Conservation (phyloP, 1,140 invertebrate species). For the Neodiprion fabricii region DNA sequence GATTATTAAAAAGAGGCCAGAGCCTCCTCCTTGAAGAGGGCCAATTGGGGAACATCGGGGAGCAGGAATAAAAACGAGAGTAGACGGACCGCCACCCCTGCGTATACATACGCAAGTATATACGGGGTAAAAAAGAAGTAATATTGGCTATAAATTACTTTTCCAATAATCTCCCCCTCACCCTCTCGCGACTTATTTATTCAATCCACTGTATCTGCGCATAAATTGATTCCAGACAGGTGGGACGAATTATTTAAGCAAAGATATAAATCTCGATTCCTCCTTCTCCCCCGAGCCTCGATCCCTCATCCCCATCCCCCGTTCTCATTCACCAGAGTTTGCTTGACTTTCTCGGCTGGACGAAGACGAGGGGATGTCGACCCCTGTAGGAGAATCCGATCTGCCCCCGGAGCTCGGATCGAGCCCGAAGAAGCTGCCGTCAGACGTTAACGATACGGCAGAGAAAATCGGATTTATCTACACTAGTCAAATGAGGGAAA, state of each 20-base stretch:
- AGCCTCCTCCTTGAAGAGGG: too few species aligned
- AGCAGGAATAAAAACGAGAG: too few species aligned
- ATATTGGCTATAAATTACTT: slow-evolving; percentile 8
- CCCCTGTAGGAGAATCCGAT: too few species aligned
- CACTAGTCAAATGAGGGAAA: not conserved
- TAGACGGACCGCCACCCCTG: too few species aligned
- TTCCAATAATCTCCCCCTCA: not conserved
- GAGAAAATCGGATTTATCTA: not conserved
- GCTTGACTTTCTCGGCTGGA: not conserved
- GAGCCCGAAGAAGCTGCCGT: not conserved
- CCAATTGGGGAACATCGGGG: too few species aligned
- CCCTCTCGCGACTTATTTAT: not conserved
- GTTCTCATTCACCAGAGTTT: not conserved
- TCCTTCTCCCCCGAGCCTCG: not conserved
- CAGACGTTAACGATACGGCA: not conserved
- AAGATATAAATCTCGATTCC: not conserved
- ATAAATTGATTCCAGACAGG: slow-evolving; percentile 3
- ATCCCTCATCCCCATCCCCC: too few species aligned
- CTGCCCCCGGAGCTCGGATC: not conserved
- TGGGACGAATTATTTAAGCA: not conserved
- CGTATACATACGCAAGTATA: too few species aligned
- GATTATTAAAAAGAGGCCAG: too few species aligned
- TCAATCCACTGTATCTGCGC: slow-evolving; percentile 7
- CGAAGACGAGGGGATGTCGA: too few species aligned
- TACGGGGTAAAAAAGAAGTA: too few species aligned